Percentiles rank a stretch among this genome's conserved stretches.
These are phyloP conservation scores for Drosophila demipolita DNA, from an alignment of 2,888 invertebrate genomes.

Conservation along the genomic window DNA sequence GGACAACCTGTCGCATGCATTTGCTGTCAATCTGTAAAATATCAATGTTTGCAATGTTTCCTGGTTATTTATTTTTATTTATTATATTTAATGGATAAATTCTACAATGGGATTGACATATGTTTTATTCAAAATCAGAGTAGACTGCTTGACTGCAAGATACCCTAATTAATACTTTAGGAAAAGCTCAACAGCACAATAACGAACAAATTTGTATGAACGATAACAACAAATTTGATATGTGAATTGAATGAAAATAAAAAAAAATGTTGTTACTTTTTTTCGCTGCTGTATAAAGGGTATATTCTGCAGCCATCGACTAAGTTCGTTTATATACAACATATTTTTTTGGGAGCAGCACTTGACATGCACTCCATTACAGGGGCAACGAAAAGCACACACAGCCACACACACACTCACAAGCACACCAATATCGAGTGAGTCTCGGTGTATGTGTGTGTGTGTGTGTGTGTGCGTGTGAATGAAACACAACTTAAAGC, in stretches of 20 bases:
- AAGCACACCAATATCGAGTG: not conserved
- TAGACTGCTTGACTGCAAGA: not conserved
- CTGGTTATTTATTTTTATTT: not conserved
- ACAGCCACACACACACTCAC: not conserved
- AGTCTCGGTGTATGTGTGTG: not conserved
- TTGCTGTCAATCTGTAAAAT: no score
- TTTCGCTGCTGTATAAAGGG: not conserved
- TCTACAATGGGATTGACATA: no score
- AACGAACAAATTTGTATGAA: no score
- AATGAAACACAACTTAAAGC: conserved; percentile 7
- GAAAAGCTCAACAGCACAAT: no score
- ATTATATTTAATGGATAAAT: no score
- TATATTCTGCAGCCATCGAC: not conserved
- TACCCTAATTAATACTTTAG: not conserved
- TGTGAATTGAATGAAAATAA: not conserved
- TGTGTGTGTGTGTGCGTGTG: not conserved
- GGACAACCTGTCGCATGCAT: not conserved
- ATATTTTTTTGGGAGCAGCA: conserved; percentile 1
- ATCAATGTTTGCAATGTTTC: not conserved
- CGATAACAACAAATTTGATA: no score
- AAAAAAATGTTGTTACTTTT: not conserved
- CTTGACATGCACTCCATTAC: not conserved
- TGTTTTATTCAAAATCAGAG: not conserved
- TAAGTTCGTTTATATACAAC: not conserved
- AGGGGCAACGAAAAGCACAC: not conserved